Evolutionary conservation across 2,113 vertebrate species (phyloP).

Genomic region (Marmota monax): DNA sequence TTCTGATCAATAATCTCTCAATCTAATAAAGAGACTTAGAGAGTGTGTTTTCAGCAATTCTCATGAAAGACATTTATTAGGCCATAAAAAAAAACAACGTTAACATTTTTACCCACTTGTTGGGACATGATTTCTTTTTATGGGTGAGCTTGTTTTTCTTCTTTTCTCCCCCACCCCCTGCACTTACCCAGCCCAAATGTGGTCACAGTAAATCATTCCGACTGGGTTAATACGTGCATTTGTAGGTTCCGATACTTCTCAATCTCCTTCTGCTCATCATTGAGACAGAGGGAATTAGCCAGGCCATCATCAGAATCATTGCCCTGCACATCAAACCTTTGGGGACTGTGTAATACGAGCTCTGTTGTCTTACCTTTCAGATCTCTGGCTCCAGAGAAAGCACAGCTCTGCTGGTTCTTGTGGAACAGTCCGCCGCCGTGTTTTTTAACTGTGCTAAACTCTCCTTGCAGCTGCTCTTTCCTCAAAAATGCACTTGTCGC

Average conservation of each 20-base stretch:
- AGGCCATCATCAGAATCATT: conserved; percentile 52
- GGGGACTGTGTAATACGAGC: conserved; percentile 14
- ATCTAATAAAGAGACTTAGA: conserved; percentile 73
- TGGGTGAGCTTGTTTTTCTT: conserved; percentile 77
- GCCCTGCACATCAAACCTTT: not conserved
- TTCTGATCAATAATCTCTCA: conserved; percentile 71
- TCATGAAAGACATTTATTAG: conserved; percentile 80
- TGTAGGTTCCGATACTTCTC: conserved; percentile 12
- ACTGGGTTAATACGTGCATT: not conserved
- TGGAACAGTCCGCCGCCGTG: not conserved
- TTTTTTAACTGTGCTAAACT: conserved; percentile 54
- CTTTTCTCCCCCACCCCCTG: not conserved
- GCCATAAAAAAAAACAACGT: conserved; percentile 73
- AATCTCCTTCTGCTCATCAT: conserved; percentile 26
- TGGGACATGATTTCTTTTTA: conserved; percentile 78
- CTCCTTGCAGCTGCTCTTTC: conserved; percentile 57
- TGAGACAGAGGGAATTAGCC: conserved; percentile 52
- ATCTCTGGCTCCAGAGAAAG: conserved; percentile 53
- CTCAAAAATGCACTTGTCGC: conserved; percentile 42
- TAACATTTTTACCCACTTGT: conserved; percentile 79
- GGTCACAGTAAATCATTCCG: conserved; percentile 70
- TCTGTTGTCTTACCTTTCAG: conserved; percentile 61
- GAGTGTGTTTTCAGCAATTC: conserved; percentile 69
- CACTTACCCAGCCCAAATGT: conserved; percentile 58
- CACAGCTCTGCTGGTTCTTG: conserved; percentile 48